phyloP scores from a whole-genome alignment of 2,888 invertebrate genomes.

The Macrophya alboannulata region DNA sequence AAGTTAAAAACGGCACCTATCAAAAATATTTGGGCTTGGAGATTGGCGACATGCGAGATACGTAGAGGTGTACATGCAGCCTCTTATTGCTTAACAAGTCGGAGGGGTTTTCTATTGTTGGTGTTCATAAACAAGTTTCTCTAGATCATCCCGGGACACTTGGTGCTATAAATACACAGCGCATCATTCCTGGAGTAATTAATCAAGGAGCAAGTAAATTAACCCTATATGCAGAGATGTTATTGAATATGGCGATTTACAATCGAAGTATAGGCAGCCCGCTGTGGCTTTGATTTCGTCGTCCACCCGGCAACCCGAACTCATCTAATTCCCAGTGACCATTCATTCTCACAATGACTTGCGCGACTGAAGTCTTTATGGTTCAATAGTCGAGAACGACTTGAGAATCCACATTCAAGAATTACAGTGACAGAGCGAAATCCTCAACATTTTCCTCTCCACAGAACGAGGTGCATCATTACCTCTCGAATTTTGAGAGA shows the following conservation, averaged over 20 bases:
- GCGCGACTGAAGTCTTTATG: neutral
- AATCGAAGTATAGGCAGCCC: neutral
- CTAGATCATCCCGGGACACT: neutral
- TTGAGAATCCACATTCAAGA: neutral
- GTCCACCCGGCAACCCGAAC: neutral
- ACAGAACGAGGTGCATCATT: neutral
- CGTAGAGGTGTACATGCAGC: too few relatives aligned
- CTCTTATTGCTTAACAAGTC: too few relatives aligned
- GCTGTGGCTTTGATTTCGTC: neutral
- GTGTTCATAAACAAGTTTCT: too few relatives aligned
- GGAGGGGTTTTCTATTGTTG: too few relatives aligned
- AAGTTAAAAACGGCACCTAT: too few relatives aligned
- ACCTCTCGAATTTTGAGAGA: slow-evolving; percentile 12
- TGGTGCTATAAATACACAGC: neutral
- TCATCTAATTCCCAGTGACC: neutral
- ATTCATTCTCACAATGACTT: neutral
- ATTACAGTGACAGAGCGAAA: neutral
- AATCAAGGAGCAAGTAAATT: neutral
- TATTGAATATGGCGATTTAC: neutral
- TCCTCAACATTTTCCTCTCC: neutral
- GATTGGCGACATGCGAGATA: too few relatives aligned
- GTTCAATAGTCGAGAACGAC: neutral
- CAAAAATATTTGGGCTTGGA: too few relatives aligned
- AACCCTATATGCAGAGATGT: neutral
- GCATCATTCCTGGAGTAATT: neutral